These are phyloP conservation scores for Linurgus olivaceus DNA, from an alignment of 2,797 vertebrate genomes.

Conservation along the genomic window DNA sequence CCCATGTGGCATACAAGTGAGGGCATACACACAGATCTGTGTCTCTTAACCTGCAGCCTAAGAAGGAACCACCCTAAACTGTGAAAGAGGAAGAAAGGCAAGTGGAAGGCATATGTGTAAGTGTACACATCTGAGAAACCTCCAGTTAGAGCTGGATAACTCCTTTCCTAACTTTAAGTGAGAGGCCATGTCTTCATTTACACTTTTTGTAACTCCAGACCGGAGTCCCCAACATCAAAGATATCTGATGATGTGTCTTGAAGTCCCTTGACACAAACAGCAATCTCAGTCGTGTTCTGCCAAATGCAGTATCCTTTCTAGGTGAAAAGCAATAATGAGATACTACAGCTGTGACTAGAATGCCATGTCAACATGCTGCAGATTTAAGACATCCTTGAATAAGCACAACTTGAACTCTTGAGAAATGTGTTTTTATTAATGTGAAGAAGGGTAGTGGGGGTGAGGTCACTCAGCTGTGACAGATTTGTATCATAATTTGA, in stretches of 20 bases:
- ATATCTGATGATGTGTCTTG: not conserved
- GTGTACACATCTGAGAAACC: not conserved
- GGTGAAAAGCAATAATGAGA: not conserved
- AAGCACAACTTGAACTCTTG: not conserved
- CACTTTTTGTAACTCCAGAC: not conserved
- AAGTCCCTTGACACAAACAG: not conserved
- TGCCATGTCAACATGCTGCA: not conserved
- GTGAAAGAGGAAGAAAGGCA: not conserved
- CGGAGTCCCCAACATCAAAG: not conserved
- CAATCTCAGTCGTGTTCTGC: not conserved
- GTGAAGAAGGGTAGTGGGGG: not conserved
- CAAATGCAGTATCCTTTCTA: not conserved
- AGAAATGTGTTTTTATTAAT: not conserved
- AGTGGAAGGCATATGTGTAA: no score
- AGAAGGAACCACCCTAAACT: not conserved
- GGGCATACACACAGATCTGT: not conserved
- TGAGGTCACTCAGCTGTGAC: not conserved
- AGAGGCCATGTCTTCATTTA: not conserved
- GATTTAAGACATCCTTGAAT: not conserved
- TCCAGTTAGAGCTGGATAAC: not conserved
- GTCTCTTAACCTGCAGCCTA: not conserved
- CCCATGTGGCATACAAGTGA: fast-evolving
- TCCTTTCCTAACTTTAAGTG: not conserved
- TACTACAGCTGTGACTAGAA: not conserved
- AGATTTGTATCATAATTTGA: constrained; percentile 24